Evolutionary conservation across 2,888 invertebrate species (phyloP), one percentile per base, ranked within the genome.

Genomic region (Lochmaea crataegi): DNA sequence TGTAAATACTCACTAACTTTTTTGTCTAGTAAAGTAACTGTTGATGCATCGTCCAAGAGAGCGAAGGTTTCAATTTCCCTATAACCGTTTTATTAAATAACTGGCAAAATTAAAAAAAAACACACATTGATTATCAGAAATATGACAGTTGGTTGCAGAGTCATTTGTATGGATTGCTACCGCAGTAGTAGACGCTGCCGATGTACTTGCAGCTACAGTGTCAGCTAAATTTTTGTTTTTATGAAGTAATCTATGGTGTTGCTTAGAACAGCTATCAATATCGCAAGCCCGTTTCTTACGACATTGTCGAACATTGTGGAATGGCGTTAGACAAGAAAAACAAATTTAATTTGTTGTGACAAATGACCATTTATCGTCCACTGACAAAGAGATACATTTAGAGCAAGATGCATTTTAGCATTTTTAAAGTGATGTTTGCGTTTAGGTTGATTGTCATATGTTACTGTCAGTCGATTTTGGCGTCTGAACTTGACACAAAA

Each of bases 301-400:
- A 22, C 57, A 57, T 22, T 16, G 18, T 22, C 5, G 4, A 51
- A 48, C 7, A 11, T 11, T 41, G 3, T 41, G 41, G 3, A 10
- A 41, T 10, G 41, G 41, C 11, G 11, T 10, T 10, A 41, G 41
- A 48, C 65, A 65, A 6, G 65, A 65, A 65, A 65, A 65, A 48
- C 53, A 65, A 10, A 65, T 18, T 11, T 1, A 2, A 10, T 65
- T 48, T 22, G 51, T 51, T 14, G 51, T 65, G 10, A 48, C 45
- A 18, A 7, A 41, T 41, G 48, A 65, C 65, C 65, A 65, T 65
- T 26, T 48, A 12, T 65, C 51, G 16, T 65, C 51, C 2, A 22
- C 2, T 45, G 53, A 48, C 22, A 22, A 22, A 22, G 22, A 22
- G 22, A 22, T 22, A 51, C 51, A 65, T n/a, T 57, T 65, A 45